Conservation (phyloP, 1,140 invertebrate genomes). For the Hormaphis cornu region DNA sequence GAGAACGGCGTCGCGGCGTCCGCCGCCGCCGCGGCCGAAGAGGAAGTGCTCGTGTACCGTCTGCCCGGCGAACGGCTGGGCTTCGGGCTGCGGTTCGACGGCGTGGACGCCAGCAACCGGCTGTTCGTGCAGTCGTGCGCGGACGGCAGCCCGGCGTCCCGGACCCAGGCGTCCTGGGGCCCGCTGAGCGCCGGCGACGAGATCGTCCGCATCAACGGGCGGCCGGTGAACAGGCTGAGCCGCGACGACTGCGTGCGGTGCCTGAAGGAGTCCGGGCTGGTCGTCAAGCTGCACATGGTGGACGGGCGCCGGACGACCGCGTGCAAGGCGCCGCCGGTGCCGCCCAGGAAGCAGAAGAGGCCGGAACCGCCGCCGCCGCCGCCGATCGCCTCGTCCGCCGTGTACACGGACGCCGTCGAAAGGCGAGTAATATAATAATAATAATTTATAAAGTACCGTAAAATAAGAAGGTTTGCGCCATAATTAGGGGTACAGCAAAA, state of each 20-base stretch:
- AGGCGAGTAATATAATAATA: no score
- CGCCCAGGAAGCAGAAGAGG: slow-evolving; percentile 31
- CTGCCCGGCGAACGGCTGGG: slow-evolving; percentile 80
- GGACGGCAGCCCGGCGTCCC: slow-evolving; percentile 73
- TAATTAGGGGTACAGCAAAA: no score
- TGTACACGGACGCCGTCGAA: slow-evolving; percentile 12
- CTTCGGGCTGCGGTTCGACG: slow-evolving; percentile 85
- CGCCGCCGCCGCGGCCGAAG: slow-evolving; percentile 43
- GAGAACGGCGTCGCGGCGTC: slow-evolving; percentile 39
- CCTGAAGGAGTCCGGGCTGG: slow-evolving; percentile 72
- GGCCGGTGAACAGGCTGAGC: slow-evolving; percentile 64
- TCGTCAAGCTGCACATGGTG: slow-evolving; percentile 51
- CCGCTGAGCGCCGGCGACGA: slow-evolving; percentile 72
- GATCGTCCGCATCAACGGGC: slow-evolving; percentile 72
- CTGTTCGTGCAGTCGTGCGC: slow-evolving; percentile 84
- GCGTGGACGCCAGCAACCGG: slow-evolving; percentile 63
- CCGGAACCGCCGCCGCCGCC: background rate
- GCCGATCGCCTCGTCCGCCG: background rate
- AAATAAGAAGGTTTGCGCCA: no score
- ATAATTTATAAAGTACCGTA: no score
- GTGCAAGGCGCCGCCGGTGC: slow-evolving; percentile 36
- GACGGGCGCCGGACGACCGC: background rate
- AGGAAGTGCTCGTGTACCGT: slow-evolving; percentile 69
- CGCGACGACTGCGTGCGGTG: slow-evolving; percentile 76
- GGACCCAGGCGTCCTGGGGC: slow-evolving; percentile 68